phyloP scores from a whole-genome alignment of 2,888 invertebrate genomes.

The Chrysolina americana region DNA sequence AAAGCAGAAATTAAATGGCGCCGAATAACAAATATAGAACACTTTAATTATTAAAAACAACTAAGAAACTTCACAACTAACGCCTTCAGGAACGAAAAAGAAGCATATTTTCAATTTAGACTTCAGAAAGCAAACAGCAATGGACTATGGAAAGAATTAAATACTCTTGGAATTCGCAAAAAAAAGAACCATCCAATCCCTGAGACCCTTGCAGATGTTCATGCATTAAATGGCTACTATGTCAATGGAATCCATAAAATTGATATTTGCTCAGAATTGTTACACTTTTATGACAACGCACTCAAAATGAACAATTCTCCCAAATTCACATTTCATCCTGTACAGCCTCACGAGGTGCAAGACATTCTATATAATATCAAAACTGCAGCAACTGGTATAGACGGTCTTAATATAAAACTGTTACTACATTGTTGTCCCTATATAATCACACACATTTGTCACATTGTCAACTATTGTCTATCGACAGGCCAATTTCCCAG shows the following conservation, averaged over 20 bases:
- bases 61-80: background rate
- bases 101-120: background rate
- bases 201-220: background rate
- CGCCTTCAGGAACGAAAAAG: background rate
- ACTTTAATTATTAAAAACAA: background rate
- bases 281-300: background rate
- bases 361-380: background rate
- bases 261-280: background rate
- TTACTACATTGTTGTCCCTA: background rate
- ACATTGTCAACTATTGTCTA: background rate
- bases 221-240: background rate
- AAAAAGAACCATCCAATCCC: background rate
- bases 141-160: background rate
- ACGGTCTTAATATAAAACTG: background rate
- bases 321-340: background rate
- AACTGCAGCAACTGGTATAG: background rate
- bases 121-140: background rate
- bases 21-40: background rate
- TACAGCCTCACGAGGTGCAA: background rate
- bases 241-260: background rate
- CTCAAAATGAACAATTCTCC: background rate
- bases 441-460: background rate
- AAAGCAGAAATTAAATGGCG: background rate
- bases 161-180: background rate
- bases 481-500: background rate